Percentiles rank a stretch among this genome's conserved stretches.
phyloP scores from a whole-genome alignment of 2,113 vertebrate genomes.

The Neolamprologus devosi region DNA sequence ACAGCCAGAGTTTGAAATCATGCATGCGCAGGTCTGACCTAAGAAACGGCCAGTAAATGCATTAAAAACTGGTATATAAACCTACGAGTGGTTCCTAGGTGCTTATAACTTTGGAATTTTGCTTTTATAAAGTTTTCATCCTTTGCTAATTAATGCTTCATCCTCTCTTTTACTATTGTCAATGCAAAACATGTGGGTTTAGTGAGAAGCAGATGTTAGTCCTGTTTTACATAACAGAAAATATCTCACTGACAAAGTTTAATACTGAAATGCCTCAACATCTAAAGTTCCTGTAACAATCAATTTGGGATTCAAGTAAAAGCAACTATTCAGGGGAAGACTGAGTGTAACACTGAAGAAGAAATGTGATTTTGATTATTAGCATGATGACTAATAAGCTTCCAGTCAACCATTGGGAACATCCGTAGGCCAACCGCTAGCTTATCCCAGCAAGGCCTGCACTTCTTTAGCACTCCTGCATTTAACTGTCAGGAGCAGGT shows the following conservation, averaged over 20 bases:
- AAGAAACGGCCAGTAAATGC: background rate
- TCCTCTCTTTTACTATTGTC: background rate
- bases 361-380: background rate
- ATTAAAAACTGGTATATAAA: background rate
- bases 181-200: slow-evolving; percentile 40
- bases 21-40: background rate
- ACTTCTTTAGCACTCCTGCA: background rate
- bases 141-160: slow-evolving; percentile 29
- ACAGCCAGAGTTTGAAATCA: background rate
- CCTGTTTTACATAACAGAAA: background rate
- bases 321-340: background rate
- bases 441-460: background rate
- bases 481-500: background rate
- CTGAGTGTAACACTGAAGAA: background rate
- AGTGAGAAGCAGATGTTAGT: slow-evolving; percentile 35
- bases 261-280: background rate
- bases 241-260: background rate
- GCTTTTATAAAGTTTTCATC: slow-evolving; percentile 17
- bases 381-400: background rate
- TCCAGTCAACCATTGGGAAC: background rate
- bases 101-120: slow-evolving; percentile 10
- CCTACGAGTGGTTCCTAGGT: background rate
- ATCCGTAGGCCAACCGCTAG: background rate
- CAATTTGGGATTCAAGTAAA: background rate
- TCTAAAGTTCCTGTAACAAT: background rate